Evolutionary conservation across 1,140 invertebrate genomes (phyloP), one percentile per base, ranked within the genome.

Genomic region (Phymastichus coffea): DNA sequence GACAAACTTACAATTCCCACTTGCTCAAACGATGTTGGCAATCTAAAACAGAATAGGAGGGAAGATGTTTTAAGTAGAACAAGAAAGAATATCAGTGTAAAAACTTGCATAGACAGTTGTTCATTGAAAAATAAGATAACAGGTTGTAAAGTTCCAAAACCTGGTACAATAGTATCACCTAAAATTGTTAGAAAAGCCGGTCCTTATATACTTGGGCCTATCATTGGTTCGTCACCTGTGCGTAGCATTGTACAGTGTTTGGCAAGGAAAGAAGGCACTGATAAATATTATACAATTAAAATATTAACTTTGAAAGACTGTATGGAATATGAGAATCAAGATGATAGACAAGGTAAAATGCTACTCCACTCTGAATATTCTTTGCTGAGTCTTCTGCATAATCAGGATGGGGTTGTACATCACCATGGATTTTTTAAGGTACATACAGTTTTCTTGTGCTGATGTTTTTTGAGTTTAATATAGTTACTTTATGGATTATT

Each of bases 361-460:
- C 71, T 93, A 12, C 69, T 93, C 7, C 88, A 92, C 67, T 91
- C 89, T 2, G 91, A 93, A 73, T 91, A 90, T 78, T 88, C 88
- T 14, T 73, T 93, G 14, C 77, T 91, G 22, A 89, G 87, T 35
- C 72, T 91, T 22, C 77, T 93, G 2, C 83, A 86, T 47, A 83
- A 87, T 68, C 85, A 88, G 65, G 81, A 87, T 66, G 90, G 91
- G 51, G 88, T 93, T 38, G 84, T 91, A 57, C 88, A 91, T 70
- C 88, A 90, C 70, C 87, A 92, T 82, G 90, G 88, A 40, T 80
- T 93, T 56, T 92, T 90, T 76, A 90, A 91, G 80, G 90, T 91
- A 80, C 62, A 7, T 7, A 33, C 28, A 33, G 12, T 33, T 33
- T 33, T 33, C 28, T 33, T n/a, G n/a, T n/a, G 12, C 28, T 33